phyloP scores from a whole-genome alignment of 2,888 invertebrate genomes.

The Phlogophora meticulosa region DNA sequence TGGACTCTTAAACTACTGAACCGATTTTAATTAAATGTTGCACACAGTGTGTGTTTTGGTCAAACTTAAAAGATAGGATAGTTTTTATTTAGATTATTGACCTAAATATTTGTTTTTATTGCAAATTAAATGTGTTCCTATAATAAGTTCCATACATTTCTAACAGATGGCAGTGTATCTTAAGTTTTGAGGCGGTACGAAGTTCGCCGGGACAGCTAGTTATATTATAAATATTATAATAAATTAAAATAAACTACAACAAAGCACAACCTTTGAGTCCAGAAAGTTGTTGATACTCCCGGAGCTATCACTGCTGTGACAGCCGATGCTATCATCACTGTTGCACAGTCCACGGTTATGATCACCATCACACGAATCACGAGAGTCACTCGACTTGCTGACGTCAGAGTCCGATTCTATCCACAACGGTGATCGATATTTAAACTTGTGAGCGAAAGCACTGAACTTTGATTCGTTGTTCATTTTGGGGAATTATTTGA shows the following conservation, averaged over 20 bases:
- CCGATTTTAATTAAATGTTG: too few relatives aligned
- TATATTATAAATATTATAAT: too few relatives aligned
- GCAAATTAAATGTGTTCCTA: too few relatives aligned
- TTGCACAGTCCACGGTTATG: conserved; percentile 54
- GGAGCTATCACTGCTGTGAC: conserved; percentile 79
- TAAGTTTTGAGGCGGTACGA: too few relatives aligned
- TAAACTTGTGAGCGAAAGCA: conserved; percentile 86
- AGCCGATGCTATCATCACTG: conserved; percentile 82
- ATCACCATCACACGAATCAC: conserved; percentile 49
- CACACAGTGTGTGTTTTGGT: too few relatives aligned
- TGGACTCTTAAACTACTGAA: too few relatives aligned
- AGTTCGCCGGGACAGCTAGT: too few relatives aligned
- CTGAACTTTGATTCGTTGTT: conserved; percentile 77
- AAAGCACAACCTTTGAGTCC: conserved; percentile 82
- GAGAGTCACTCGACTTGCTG: conserved; percentile 73
- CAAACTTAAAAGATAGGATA: too few relatives aligned
- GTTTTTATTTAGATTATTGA: too few relatives aligned
- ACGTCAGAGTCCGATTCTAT: conserved; percentile 87
- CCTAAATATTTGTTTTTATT: too few relatives aligned
- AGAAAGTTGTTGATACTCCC: conserved; percentile 88
- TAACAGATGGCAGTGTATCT: too few relatives aligned
- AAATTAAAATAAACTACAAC: not conserved
- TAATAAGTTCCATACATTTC: too few relatives aligned
- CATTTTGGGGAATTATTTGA: conserved; percentile 58
- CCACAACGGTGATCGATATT: conserved; percentile 89